Evolutionary conservation across 2,797 vertebrate genomes (phyloP).

Genomic region (Acipenser transmontanus): DNA sequence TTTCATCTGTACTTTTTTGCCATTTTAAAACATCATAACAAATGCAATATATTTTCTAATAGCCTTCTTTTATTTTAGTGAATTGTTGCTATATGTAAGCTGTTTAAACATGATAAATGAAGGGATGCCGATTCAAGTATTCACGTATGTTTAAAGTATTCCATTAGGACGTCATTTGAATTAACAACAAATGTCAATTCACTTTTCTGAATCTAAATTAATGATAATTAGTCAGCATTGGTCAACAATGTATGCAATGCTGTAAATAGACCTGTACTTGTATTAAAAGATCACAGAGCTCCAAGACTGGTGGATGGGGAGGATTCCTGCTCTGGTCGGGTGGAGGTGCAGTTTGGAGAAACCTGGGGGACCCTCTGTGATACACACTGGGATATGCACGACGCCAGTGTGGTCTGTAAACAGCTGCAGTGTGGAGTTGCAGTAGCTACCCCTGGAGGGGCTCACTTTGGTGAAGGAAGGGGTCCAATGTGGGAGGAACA

Average conservation of each 20-base stretch:
- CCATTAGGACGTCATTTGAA: background rate
- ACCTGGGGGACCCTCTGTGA: slow-evolving; percentile 24
- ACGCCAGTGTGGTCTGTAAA: slow-evolving; percentile 22
- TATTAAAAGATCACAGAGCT: slow-evolving; percentile 17
- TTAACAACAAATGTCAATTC: background rate
- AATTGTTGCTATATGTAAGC: too few species aligned
- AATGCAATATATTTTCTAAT: too few species aligned
- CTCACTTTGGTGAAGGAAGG: slow-evolving; percentile 13
- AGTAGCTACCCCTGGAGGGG: background rate
- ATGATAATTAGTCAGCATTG: too few species aligned
- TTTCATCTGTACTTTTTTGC: too few species aligned
- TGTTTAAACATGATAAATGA: background rate
- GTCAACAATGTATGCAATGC: too few species aligned
- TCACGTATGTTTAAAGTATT: background rate
- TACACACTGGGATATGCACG: slow-evolving; percentile 18
- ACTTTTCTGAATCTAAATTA: background rate
- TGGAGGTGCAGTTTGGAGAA: slow-evolving; percentile 24
- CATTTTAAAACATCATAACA: too few species aligned
- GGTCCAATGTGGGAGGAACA: slow-evolving; percentile 18
- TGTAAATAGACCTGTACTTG: background rate
- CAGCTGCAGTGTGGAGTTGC: slow-evolving; percentile 22
- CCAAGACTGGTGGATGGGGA: slow-evolving; percentile 11
- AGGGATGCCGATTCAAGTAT: background rate
- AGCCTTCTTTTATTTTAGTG: too few species aligned
- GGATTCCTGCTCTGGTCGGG: slow-evolving; percentile 21